phyloP scores from a whole-genome alignment of 2,888 invertebrate genomes.

The Rhimphoctona megacephalus region DNA sequence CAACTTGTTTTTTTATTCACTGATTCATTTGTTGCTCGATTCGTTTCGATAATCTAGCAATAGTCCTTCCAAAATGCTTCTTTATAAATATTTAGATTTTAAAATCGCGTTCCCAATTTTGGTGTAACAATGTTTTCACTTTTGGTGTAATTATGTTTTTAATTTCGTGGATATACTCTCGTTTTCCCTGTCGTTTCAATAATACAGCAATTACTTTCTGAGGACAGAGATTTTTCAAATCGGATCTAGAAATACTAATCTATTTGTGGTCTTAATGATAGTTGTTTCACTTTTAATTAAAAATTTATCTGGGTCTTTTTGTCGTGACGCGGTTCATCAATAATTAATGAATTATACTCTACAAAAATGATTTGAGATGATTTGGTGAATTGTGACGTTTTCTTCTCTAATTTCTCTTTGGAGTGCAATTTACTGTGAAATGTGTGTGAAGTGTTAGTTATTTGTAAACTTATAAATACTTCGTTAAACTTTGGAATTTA shows the following conservation, averaged over 20 bases:
- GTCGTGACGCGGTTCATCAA: background rate
- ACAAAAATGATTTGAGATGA: background rate
- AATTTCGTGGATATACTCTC: too few relatives aligned
- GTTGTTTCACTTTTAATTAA: background rate
- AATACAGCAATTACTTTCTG: background rate
- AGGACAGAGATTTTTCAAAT: background rate
- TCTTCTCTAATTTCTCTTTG: background rate
- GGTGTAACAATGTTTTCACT: too few relatives aligned
- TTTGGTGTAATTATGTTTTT: too few relatives aligned
- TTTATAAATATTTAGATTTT: background rate
- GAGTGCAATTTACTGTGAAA: background rate
- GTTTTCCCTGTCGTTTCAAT: background rate
- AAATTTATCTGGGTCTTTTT: background rate
- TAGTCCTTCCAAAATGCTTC: background rate
- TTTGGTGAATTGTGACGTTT: background rate
- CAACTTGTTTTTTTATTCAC: background rate
- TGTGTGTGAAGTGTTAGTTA: background rate
- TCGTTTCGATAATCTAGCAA: background rate
- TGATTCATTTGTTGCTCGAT: background rate
- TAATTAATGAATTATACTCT: background rate
- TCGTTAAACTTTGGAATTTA: too few relatives aligned
- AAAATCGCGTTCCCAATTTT: background rate
- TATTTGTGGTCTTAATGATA: background rate
- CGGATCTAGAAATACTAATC: background rate
- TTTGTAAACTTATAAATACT: background rate